A percentile compares a stretch with the other conserved stretches of the same genome.
These are phyloP conservation scores for Gila orcuttii DNA, from an alignment of 2,113 vertebrate species.

Conservation along the genomic window DNA sequence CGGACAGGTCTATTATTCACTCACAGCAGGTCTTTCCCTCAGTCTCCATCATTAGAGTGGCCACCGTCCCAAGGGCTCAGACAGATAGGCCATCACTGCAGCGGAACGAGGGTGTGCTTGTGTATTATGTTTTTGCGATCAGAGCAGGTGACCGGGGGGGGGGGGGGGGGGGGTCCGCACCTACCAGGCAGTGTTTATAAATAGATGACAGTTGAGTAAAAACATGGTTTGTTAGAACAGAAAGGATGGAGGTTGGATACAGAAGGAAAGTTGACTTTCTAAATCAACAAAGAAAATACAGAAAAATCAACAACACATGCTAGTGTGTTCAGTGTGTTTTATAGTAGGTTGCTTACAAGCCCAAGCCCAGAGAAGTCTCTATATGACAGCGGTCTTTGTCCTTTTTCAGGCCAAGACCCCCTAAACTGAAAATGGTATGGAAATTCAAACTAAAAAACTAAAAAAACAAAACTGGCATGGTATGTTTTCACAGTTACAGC, in stretches of 20 bases:
- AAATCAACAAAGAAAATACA: neutral
- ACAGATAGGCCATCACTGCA: constrained; percentile 26
- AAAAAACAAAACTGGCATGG: neutral
- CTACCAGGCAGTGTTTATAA: constrained; percentile 32
- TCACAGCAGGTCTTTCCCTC: constrained; percentile 45
- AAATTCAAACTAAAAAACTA: neutral
- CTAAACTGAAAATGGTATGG: neutral
- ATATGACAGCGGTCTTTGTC: neutral
- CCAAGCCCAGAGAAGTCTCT: neutral
- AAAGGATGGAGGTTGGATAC: neutral
- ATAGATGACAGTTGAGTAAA: constrained; percentile 41
- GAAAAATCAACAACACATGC: neutral
- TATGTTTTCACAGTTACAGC: neutral
- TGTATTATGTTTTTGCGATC: constrained; percentile 16
- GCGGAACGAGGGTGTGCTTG: neutral
- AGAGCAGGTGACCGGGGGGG: constrained; percentile 1
- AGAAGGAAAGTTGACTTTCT: neutral
- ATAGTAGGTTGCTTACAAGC: neutral
- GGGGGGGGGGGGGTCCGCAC: neutral
- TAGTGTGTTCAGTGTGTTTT: neutral
- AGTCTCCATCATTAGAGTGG: constrained; percentile 15
- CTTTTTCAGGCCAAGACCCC: neutral
- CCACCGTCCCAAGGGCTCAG: constrained; percentile 33
- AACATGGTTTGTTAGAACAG: constrained; percentile 5
- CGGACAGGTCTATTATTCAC: constrained; percentile 43